These are phyloP conservation scores for Psittacula derbiana DNA, from an alignment of 2,797 vertebrate species.

Conservation along the genomic window DNA sequence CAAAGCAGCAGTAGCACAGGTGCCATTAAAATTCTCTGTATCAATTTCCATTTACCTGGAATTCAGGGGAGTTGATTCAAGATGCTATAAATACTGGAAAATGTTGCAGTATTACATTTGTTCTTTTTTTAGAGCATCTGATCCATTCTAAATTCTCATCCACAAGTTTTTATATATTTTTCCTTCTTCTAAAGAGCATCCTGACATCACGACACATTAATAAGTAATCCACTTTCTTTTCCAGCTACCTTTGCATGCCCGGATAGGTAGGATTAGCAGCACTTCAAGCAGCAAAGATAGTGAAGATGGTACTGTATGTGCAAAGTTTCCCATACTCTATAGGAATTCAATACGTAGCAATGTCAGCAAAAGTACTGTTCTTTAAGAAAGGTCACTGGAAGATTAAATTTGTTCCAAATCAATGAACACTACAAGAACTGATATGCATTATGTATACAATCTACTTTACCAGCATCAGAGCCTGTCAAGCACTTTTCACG, in stretches of 20 bases:
- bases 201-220: background rate
- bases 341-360: background rate
- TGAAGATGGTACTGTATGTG: background rate
- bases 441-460: conserved; percentile 61
- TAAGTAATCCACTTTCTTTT: background rate
- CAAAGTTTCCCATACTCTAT: conserved; percentile 12
- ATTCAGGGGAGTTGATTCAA: background rate
- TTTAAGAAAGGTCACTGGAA: conserved; percentile 56
- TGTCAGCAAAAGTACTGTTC: conserved; percentile 12
- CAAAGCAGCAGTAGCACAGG: background rate
- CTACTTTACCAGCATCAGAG: conserved; percentile 34
- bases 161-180: background rate
- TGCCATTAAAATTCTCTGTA: background rate
- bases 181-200: background rate
- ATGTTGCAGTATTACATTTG: background rate
- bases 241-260: background rate
- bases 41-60: background rate
- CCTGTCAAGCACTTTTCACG: conserved; percentile 14
- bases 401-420: conserved; percentile 56
- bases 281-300: background rate
- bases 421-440: conserved; percentile 36
- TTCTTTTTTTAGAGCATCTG: background rate
- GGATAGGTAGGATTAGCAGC: background rate
- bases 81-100: background rate
- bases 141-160: background rate